Percentiles rank a stretch among this genome's conserved stretches.
These are phyloP conservation scores for Mycalesis mineus DNA, from an alignment of 2,888 invertebrate genomes.

Conservation along the genomic window DNA sequence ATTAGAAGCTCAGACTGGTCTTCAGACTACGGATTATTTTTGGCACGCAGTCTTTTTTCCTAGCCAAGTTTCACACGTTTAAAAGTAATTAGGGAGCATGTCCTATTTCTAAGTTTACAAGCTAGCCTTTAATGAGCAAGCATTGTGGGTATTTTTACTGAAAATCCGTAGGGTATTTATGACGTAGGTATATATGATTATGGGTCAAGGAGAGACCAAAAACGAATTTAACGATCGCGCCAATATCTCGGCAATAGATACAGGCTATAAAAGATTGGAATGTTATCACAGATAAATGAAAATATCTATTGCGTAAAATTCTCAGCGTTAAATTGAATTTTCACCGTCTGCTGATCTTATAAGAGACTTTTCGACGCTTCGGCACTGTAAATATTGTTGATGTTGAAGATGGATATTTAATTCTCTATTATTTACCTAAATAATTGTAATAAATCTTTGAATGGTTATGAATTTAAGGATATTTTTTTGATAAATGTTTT, in stretches of 20 bases:
- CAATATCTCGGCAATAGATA: slow-evolving; percentile 30
- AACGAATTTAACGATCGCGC: slow-evolving; percentile 38
- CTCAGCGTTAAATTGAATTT: background rate
- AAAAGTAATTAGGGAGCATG: background rate
- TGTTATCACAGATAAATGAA: slow-evolving; percentile 24
- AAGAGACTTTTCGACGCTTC: too few relatives aligned
- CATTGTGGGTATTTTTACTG: slow-evolving; percentile 9
- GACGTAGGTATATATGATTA: slow-evolving; percentile 34
- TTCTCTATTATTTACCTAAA: too few relatives aligned
- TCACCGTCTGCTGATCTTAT: too few relatives aligned
- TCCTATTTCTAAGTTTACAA: background rate
- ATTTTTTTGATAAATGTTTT: too few relatives aligned
- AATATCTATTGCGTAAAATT: background rate
- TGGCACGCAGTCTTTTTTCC: slow-evolving; percentile 41
- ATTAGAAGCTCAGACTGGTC: slow-evolving; percentile 15
- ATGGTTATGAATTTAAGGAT: too few relatives aligned
- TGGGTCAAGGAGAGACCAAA: slow-evolving; percentile 55
- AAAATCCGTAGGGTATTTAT: slow-evolving; percentile 15
- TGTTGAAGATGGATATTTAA: too few relatives aligned
- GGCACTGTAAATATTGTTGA: too few relatives aligned
- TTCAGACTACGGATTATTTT: slow-evolving; percentile 23
- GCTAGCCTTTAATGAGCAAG: background rate
- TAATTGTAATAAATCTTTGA: too few relatives aligned
- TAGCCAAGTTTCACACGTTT: slow-evolving; percentile 52
- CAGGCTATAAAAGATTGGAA: slow-evolving; percentile 28